Evolutionary conservation across 1,140 invertebrate species (phyloP).

Genomic region (Bombus waltoni): DNA sequence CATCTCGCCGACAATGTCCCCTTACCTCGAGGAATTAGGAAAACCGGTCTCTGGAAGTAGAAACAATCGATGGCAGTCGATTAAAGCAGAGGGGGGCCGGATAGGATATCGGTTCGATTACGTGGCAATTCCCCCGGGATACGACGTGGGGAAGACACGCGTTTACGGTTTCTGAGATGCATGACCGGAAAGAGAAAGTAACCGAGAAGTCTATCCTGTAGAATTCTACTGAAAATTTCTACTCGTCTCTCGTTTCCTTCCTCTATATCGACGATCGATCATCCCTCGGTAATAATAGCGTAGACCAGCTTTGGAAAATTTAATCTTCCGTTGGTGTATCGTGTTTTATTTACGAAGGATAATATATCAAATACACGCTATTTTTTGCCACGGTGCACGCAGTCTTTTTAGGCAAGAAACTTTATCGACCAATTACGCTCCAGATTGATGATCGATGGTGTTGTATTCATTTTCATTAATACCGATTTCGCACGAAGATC

Average conservation of each 20-base stretch:
- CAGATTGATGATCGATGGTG: too few species aligned
- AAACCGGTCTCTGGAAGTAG: constrained; percentile 9
- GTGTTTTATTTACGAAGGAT: too few species aligned
- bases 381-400: too few species aligned
- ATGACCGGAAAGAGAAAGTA: constrained; percentile 27
- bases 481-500: too few species aligned
- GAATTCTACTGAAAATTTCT: not conserved
- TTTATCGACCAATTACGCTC: too few species aligned
- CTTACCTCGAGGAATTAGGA: constrained; percentile 14
- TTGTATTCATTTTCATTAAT: too few species aligned
- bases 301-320: not conserved
- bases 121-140: constrained; percentile 37
- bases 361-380: too few species aligned
- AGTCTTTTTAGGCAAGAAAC: too few species aligned
- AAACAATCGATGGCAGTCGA: constrained; percentile 46
- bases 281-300: not conserved
- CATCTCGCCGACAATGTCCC: constrained; percentile 3
- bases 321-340: too few species aligned
- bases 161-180: constrained; percentile 37
- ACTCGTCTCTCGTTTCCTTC: not conserved
- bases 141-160: not conserved
- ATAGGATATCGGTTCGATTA: constrained; percentile 46
- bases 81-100: constrained; percentile 26
- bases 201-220: not conserved
- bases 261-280: not conserved